Evolutionary conservation across 2,888 invertebrate genomes (phyloP).

Genomic region (Philaethria dido): DNA sequence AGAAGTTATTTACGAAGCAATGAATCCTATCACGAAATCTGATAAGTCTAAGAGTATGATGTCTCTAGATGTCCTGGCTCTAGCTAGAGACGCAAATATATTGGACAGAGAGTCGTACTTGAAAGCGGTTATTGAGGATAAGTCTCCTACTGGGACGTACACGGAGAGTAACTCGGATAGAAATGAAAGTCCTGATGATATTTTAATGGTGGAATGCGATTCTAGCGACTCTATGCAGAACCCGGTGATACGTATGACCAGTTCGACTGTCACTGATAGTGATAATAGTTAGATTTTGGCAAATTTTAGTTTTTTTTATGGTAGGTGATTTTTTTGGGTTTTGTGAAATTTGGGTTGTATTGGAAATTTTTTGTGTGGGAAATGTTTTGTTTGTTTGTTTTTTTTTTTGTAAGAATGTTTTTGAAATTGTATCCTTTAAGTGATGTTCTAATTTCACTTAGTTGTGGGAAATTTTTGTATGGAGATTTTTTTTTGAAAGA

Average conservation of each 20-base stretch:
- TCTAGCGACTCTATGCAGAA: constrained; percentile 77
- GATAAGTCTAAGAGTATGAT: constrained; percentile 80
- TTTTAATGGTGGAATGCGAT: constrained; percentile 78
- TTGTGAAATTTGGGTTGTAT: neutral
- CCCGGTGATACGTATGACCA: constrained; percentile 78
- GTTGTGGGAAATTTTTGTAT: no score
- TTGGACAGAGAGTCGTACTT: constrained; percentile 75
- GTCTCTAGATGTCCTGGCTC: constrained; percentile 74
- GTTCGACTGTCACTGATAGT: constrained; percentile 74
- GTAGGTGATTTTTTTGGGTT: neutral
- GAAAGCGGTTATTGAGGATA: constrained; percentile 78
- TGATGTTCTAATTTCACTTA: no score
- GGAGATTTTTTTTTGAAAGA: no score
- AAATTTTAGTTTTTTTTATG: constrained; percentile 23
- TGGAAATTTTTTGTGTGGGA: no score
- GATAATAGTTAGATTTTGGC: constrained; percentile 48
- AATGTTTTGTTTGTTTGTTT: no score
- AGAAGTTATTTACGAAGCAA: constrained; percentile 66
- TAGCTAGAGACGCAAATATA: constrained; percentile 71
- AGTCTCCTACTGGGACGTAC: constrained; percentile 75
- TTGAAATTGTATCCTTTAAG: no score
- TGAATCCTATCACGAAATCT: constrained; percentile 60
- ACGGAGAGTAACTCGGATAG: constrained; percentile 78
- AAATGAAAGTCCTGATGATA: constrained; percentile 77
- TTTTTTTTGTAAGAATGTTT: no score